Conservation (phyloP, 2,797 vertebrate genomes). For the Phyllotis vaccarum region DNA sequence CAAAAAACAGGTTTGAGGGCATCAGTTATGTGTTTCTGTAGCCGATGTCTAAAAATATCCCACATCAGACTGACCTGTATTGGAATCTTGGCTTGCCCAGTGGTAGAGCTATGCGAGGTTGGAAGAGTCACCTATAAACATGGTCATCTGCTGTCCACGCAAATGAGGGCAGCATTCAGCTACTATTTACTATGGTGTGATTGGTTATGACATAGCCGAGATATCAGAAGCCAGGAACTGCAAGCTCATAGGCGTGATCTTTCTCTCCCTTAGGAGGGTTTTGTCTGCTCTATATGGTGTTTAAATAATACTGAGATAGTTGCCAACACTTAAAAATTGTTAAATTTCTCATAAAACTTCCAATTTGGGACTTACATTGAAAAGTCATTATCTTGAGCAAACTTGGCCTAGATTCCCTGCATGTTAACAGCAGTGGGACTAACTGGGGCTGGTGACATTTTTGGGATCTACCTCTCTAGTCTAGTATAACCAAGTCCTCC, state of each 20-base stretch:
- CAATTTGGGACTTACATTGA: conserved; percentile 61
- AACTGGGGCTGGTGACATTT: background rate
- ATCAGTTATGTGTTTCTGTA: conserved; percentile 20
- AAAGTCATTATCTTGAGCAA: conserved; percentile 66
- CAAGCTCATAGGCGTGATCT: background rate
- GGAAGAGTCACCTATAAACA: background rate
- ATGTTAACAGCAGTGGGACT: background rate
- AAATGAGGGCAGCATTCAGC: background rate
- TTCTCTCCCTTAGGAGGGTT: conserved; percentile 1
- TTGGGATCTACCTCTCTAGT: background rate
- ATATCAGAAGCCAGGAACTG: conserved; percentile 7
- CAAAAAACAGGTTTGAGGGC: background rate
- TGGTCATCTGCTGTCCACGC: background rate
- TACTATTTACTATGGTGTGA: background rate
- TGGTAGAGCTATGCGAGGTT: background rate
- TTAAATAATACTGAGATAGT: conserved; percentile 67
- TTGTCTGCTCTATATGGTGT: conserved; percentile 17
- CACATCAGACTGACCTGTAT: background rate
- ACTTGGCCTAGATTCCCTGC: background rate
- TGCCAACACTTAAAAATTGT: conserved; percentile 66
- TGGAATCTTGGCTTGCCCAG: background rate
- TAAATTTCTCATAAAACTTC: conserved; percentile 67
- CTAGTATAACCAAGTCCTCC: background rate
- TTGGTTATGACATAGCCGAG: conserved; percentile 15
- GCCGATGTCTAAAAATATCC: background rate